Base-by-base conservation (phyloP, 2,113 vertebrate species). In the Fulmarus glacialis region DNA sequence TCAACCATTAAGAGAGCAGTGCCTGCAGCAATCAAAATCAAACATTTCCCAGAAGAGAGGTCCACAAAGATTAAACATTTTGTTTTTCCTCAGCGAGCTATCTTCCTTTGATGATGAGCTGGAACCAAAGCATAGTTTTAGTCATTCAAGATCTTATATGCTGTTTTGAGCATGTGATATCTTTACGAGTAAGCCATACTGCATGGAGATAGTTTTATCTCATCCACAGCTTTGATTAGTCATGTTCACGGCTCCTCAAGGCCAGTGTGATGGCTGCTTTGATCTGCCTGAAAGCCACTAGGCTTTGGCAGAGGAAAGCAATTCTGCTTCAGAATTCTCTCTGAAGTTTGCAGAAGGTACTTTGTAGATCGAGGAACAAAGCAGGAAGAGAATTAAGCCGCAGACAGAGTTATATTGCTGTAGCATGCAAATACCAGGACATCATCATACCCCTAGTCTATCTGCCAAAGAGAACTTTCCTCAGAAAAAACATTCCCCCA, bases 301-400 rank as follows among this genome's bases (percentile, higher is more conserved):
- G 62, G 45, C 50, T 52, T 94, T 97, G 90, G 95, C 92, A 95
- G 62, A 73, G 87, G 71, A 77, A 83, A 95, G 38, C 48, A 85
- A 1, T 82, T 55, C 30, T 77, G 10, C 53, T 48, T 82, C 75
- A 88, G 67, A 77, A 66, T 73, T 89, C n/a, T 90, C 53, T 80
- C 92, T 90, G 71, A 53, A 94, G 67, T 89, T 86, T 81, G 85
- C 62, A 88, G 74, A 58, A 82, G 74, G 74, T 91, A 13, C 66
- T 97, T 86, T 80, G 52, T 94, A 91, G 58, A 40, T 52, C 3
- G 7, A 81, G 66, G 87, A 95, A 79, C 64, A 87, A 91, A 93
- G 81, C 48, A 78, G 48, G 47, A 82, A 22, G 52, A 82, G 63
- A 82, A 92, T 55, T 32, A 64, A 90, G 85, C 58, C 0, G 0